These are phyloP conservation scores for Tenthredo distinguenda DNA, from an alignment of 2,888 invertebrate species.

Conservation along the genomic window DNA sequence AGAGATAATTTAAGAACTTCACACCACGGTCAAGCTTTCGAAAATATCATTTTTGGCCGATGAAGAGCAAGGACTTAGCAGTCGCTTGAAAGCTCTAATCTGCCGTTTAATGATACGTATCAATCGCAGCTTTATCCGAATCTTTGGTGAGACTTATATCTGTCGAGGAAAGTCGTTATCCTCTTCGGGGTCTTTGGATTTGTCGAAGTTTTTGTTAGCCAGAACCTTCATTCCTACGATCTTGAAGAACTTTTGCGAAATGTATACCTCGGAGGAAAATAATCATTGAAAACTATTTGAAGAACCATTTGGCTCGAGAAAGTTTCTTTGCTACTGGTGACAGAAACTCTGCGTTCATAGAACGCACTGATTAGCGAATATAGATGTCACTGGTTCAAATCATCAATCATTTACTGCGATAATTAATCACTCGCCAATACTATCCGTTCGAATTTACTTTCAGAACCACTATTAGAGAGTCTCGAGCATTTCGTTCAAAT, in stretches of 20 bases:
- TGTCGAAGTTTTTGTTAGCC: not conserved
- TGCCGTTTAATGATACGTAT: not conserved
- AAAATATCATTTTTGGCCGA: not conserved
- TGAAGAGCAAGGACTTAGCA: not conserved
- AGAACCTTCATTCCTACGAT: not conserved
- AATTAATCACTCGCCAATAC: not conserved
- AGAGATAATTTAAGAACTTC: not conserved
- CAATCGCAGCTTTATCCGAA: not conserved
- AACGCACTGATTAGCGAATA: not conserved
- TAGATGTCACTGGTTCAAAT: not conserved
- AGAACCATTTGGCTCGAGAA: not conserved
- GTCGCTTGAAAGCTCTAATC: not conserved
- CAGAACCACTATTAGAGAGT: no score
- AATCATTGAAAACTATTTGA: slow-evolving; percentile 3
- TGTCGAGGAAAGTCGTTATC: not conserved
- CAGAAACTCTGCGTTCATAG: not conserved
- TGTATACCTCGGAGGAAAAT: not conserved
- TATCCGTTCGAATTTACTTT: not conserved
- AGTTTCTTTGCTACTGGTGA: not conserved
- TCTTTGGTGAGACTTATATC: not conserved
- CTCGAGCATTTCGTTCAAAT: no score
- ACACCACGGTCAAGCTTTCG: not conserved
- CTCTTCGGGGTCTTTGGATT: not conserved
- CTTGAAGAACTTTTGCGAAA: not conserved
- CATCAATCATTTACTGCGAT: not conserved